Evolutionary conservation across 2,797 vertebrate species (phyloP).

Genomic region (Enteromius paludinosus): DNA sequence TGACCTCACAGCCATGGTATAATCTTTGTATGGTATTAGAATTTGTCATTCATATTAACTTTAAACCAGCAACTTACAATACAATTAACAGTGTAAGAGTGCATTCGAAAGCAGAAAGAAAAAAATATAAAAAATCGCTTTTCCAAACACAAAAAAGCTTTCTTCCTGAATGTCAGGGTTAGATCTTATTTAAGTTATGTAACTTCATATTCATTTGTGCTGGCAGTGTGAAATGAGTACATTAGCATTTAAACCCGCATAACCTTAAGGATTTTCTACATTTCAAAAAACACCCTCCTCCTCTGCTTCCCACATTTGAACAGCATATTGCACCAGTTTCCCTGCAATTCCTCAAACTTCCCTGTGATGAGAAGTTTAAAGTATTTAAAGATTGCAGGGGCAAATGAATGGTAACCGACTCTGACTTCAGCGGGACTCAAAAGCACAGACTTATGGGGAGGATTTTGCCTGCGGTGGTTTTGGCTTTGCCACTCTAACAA

Average conservation of each 20-base stretch:
- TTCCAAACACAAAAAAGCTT: conserved; percentile 6
- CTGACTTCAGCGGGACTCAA: conserved; percentile 38
- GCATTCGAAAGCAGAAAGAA: neutral
- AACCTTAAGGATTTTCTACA: conserved; percentile 18
- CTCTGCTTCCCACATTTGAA: conserved; percentile 26
- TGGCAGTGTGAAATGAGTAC: conserved; percentile 30
- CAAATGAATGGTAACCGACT: conserved; percentile 34
- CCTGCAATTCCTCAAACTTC: conserved; percentile 23
- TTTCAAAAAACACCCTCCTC: conserved; percentile 4
- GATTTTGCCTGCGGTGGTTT: conserved; percentile 38
- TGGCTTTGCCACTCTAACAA: conserved; percentile 36
- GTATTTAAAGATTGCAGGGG: conserved; percentile 37
- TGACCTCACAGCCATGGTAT: neutral
- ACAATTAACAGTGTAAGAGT: neutral
- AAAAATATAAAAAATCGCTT: neutral
- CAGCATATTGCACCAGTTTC: neutral
- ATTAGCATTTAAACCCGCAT: conserved; percentile 38
- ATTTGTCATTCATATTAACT: neutral
- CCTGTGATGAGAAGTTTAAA: conserved; percentile 24
- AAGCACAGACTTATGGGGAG: conserved; percentile 40
- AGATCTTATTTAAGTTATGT: conserved; percentile 20
- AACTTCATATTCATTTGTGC: conserved; percentile 28
- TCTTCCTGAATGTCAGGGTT: conserved; percentile 15
- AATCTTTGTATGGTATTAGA: neutral
- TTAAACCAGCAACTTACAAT: neutral